Evolutionary conservation across 2,797 vertebrate genomes (phyloP), one percentile per base, ranked within the genome.

Genomic region (Falco peregrinus): DNA sequence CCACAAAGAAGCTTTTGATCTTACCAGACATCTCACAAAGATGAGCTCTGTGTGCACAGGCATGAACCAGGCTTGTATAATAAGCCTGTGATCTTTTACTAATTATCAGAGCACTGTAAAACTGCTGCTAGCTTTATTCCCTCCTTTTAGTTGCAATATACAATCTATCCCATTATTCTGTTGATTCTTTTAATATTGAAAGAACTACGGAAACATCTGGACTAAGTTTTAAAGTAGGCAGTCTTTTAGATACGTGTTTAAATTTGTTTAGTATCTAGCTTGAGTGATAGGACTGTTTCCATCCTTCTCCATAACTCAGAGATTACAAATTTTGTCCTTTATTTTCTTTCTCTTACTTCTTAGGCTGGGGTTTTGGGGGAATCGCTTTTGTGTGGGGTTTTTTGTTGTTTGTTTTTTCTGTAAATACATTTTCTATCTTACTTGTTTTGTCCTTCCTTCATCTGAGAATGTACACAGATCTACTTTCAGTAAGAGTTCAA

Each of bases 81-180:
- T 22, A 35, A 78, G 41, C 14, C 41, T 39, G 6, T 54, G 56
- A 81, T 80, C 31, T 67, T 80, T 64, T 29, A 68, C 31, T 57
- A 35, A 79, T 73, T 79, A 68, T 29, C 26, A 74, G 43, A 75
- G 61, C 24, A 69, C 8, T 29, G 24, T 67, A 67, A 90, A 90
- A 74, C 13, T 83, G 20, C 26, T 90, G 24, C 31, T 87, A 60
- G n/a, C 2, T 93, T 96, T 94, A 89, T 93, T 87, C 63, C 29
- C 47, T 91, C 86, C 70, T 95, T 89, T 96, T 73, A 94, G 75
- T 84, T 95, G 83, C 69, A 90, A 85, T 77, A 28, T 96, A 87
- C 85, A 93, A 95, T 92, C 69, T 94, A 80, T 89, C 83, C 86
- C 63, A 95, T 92, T 71, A 79, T 59, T 76, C 54, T 89, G 75